Conservation (phyloP, 2,113 vertebrate genomes). For the Cnemophilus loriae region DNA sequence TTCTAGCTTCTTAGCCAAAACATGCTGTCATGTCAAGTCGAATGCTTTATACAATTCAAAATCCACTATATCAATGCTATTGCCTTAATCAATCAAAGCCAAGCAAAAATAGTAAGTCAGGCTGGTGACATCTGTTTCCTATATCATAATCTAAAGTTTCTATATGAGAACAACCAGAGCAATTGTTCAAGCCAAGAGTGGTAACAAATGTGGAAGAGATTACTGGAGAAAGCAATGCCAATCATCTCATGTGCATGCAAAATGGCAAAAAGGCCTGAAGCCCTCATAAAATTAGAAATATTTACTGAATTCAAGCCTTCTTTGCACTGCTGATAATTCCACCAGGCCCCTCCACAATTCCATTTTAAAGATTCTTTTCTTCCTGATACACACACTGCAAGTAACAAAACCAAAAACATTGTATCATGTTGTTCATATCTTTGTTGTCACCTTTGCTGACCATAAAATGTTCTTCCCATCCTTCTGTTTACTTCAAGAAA, state of each 20-base stretch:
- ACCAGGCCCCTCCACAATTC: not conserved
- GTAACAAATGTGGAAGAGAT: not conserved
- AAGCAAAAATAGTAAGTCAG: not conserved
- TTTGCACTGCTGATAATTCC: not conserved
- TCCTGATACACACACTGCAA: fast-evolving
- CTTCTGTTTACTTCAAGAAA: not conserved
- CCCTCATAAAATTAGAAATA: not conserved
- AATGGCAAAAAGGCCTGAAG: not conserved
- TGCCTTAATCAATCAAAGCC: not conserved
- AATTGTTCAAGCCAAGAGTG: not conserved
- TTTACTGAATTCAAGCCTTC: not conserved
- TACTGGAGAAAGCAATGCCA: not conserved
- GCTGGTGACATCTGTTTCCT: not conserved
- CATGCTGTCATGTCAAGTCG: not conserved
- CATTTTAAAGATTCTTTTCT: not conserved
- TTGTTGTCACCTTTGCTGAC: not conserved
- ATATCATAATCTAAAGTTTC: not conserved
- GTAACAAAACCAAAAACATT: not conserved
- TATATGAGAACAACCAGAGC: not conserved
- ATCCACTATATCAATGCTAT: not conserved
- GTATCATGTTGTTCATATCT: not conserved
- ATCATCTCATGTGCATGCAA: not conserved
- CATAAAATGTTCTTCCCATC: not conserved
- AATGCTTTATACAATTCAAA: not conserved
- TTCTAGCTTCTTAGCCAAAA: not conserved